phyloP scores from a whole-genome alignment of 1,140 invertebrate species.

The Bradysia coprophila region DNA sequence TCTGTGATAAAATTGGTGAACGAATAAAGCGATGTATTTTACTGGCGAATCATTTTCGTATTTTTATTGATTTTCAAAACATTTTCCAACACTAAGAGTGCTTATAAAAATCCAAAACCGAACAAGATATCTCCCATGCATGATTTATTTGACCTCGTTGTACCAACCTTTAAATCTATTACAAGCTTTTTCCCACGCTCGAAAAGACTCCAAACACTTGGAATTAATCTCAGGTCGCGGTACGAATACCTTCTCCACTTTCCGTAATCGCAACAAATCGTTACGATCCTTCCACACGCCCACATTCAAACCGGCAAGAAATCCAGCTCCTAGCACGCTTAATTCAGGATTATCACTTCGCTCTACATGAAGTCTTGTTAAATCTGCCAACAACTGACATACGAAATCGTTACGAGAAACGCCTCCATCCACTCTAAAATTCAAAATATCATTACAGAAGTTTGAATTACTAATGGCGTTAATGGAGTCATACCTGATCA shows the following conservation, averaged over 20 bases:
- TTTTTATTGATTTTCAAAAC: no score
- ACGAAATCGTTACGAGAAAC: conserved; percentile 83
- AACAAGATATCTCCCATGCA: no score
- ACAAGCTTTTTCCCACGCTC: conserved; percentile 46
- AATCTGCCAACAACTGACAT: conserved; percentile 67
- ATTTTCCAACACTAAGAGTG: no score
- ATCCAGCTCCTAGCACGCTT: conserved; percentile 61
- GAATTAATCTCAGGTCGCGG: conserved; percentile 28
- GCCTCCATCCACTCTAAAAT: conserved; percentile 74
- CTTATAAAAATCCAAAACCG: no score
- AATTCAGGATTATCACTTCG: conserved; percentile 46
- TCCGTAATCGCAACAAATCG: conserved; percentile 37
- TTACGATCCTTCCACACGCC: conserved; percentile 54
- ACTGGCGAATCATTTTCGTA: no score
- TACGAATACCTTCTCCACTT: conserved; percentile 38
- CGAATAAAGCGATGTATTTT: no score
- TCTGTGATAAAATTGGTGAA: no score
- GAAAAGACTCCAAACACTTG: conserved; percentile 25
- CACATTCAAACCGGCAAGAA: conserved; percentile 56
- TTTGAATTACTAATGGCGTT: no score
- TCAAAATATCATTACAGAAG: no score
- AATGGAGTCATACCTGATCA: conserved; percentile 33
- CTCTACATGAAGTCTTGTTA: conserved; percentile 54
- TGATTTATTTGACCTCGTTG: conserved; percentile 6
- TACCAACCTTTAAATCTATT: conserved; percentile 50